Base-by-base conservation (phyloP, 2,113 vertebrate species). In the Phyllostomus discolor region DNA sequence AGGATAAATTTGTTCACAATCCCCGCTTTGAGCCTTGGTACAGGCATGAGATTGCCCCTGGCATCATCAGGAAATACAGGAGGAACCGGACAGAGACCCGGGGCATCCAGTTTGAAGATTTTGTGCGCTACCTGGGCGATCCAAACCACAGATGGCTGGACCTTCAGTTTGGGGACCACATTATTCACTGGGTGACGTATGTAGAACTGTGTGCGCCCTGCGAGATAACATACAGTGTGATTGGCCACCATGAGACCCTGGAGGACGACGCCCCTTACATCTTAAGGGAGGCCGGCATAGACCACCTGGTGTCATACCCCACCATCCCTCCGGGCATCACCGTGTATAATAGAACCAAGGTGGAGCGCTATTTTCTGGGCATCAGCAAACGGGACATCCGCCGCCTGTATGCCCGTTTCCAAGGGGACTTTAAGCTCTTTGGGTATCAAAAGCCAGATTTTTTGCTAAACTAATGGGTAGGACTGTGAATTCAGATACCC, bases 1-100 rank as follows among this genome's bases (percentile, higher is more conserved):
- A 99, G 97, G 99, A 99, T 98, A 99, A 99, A 97, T 99, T 99
- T 96, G 98, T 99, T 94, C 99, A 99, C 96, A 99, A 99, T 87
- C 99, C 99, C 4, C 99, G 99, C 16, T 99, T 99, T 9, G 99
- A 99, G 94, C 99, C 99, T 1, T 99, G 99, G 99, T 99, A 99
- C 98, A 99, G 99, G 97, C 99, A 99, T 12, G 99, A 99, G 97
- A 99, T 99, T 5, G 99, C 99, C 28, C 99, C 99, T 0, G 99
- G 98, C 97, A 99, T 99, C 97, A 99, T 99, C 90, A 99, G 99
- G 6, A 99, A 99, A 76, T 99, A 99, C 81, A 98, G 99, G 84
- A 99, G 97, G 98, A 98, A 98, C 88, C 99, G 99, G 93, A 98
- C 98, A 0, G 98, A 98, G 41, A 98, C 98, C 89, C 98, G 98